A percentile compares a stretch with the other conserved stretches of the same genome.
Evolutionary conservation across 2,797 vertebrate genomes (phyloP).

Genomic region (Poecilia wingei): DNA sequence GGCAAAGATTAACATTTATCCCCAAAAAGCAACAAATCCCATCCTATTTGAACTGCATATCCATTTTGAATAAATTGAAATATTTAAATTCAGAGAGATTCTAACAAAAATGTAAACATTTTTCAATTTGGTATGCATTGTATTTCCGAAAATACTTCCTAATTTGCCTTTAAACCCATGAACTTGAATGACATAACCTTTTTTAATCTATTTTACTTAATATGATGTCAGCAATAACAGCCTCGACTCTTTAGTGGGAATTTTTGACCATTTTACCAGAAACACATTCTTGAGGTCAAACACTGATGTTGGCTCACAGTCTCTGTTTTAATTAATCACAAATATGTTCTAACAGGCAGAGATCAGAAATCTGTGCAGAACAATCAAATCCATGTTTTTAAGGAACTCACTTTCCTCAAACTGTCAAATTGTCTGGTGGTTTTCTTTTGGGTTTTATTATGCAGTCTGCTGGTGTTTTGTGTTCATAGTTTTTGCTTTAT

Average conservation of each 20-base stretch:
- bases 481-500: too few species aligned
- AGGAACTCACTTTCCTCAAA: not conserved
- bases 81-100: not conserved
- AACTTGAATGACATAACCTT: not conserved
- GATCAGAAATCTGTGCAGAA: not conserved
- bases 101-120: not conserved
- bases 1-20: not conserved
- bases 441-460: too few species aligned
- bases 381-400: not conserved
- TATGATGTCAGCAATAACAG: not conserved
- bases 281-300: not conserved
- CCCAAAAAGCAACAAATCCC: not conserved
- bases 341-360: not conserved
- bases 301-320: not conserved
- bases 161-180: not conserved
- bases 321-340: not conserved
- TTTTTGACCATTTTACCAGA: not conserved
- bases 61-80: not conserved
- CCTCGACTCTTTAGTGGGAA: not conserved
- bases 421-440: too few species aligned
- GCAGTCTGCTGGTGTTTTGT: too few species aligned
- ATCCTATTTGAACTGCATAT: not conserved
- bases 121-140: not conserved
- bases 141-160: not conserved
- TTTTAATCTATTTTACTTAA: not conserved